phyloP scores from a whole-genome alignment of 2,888 invertebrate species.

The Nymphalis urticae region DNA sequence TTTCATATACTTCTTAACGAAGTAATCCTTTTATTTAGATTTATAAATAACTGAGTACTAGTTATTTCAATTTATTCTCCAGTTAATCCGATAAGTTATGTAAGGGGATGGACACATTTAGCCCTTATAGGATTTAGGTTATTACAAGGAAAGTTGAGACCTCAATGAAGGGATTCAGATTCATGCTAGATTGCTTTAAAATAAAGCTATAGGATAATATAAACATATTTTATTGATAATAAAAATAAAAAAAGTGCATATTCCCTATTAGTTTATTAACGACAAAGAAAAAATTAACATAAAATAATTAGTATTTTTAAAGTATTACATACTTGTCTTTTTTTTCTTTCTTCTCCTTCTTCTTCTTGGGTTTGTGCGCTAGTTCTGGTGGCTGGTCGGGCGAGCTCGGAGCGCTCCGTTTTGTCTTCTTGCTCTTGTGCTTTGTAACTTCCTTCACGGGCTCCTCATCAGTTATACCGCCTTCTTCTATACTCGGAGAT shows the following conservation, averaged over 20 bases:
- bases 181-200: too few species aligned
- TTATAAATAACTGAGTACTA: too few species aligned
- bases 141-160: too few species aligned
- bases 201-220: not conserved
- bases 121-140: too few species aligned
- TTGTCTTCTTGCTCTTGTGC: slow-evolving; percentile 65
- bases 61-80: too few species aligned
- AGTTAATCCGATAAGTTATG: too few species aligned
- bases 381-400: slow-evolving; percentile 58
- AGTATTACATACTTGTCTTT: slow-evolving; percentile 57
- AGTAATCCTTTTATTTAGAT: too few species aligned
- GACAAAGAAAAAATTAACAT: not conserved
- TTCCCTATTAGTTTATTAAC: slow-evolving; percentile 4
- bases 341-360: slow-evolving; percentile 77
- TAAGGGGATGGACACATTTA: too few species aligned
- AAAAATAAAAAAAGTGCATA: slow-evolving; percentile 6
- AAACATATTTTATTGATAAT: not conserved
- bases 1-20: too few species aligned
- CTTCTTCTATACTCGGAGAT: slow-evolving; percentile 71
- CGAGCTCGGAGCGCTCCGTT: slow-evolving; percentile 71
- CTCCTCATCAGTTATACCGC: slow-evolving; percentile 73
- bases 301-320: not conserved
- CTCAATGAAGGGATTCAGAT: too few species aligned
- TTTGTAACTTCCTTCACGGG: slow-evolving; percentile 71
- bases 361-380: slow-evolving; percentile 73